These are phyloP conservation scores for Hypothenemus hampei DNA, from an alignment of 1,140 invertebrate genomes.

Conservation along the genomic window DNA sequence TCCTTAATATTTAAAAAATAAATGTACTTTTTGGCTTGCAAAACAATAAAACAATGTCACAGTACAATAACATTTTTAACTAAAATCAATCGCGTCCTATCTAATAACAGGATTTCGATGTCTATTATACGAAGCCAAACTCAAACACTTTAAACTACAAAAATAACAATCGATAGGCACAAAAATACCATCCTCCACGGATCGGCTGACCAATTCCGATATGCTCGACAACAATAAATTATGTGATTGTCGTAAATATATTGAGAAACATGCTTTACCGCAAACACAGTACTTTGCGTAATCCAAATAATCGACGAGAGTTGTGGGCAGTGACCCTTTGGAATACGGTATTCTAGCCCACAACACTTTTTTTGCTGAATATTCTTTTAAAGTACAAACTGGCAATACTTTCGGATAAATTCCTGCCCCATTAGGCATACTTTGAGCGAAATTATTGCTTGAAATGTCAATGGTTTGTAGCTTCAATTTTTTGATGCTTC, in stretches of 20 bases:
- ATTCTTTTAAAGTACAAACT: constrained; percentile 36
- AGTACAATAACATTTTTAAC: too few relatives aligned
- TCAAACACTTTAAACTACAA: constrained; percentile 54
- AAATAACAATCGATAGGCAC: constrained; percentile 56
- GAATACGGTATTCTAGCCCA: constrained; percentile 50
- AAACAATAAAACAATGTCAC: too few relatives aligned
- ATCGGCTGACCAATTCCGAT: constrained; percentile 46
- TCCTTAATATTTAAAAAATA: too few relatives aligned
- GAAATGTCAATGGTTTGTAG: constrained; percentile 55
- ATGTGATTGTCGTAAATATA: constrained; percentile 44
- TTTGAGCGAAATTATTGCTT: constrained; percentile 44
- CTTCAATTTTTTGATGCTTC: constrained; percentile 51
- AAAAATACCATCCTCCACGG: constrained; percentile 41
- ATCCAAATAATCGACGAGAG: constrained; percentile 56
- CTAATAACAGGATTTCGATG: constrained; percentile 37
- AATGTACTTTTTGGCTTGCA: too few relatives aligned
- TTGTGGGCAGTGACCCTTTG: constrained; percentile 54
- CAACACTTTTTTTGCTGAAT: constrained; percentile 34
- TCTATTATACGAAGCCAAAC: constrained; percentile 33
- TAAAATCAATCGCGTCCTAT: constrained; percentile 44
- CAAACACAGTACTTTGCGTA: constrained; percentile 58
- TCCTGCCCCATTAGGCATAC: constrained; percentile 20
- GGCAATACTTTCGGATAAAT: constrained; percentile 26
- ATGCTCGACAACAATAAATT: constrained; percentile 45
- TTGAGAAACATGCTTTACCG: constrained; percentile 54